phyloP scores from a whole-genome alignment of 2,797 vertebrate genomes.

The Limosa lapponica region DNA sequence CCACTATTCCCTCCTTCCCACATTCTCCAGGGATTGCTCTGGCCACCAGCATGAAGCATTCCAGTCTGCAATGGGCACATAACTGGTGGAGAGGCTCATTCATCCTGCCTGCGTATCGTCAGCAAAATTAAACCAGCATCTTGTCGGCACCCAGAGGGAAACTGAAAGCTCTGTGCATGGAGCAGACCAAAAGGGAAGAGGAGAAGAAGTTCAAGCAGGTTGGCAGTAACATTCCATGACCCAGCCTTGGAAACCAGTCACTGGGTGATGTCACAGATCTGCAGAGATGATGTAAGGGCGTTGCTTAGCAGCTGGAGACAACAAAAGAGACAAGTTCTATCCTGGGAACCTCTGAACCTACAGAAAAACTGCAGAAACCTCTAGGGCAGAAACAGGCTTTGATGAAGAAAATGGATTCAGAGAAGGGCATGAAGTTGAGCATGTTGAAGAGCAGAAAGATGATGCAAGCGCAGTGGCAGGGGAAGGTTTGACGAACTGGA shows the following conservation, averaged over 20 bases:
- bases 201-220: neutral
- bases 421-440: neutral
- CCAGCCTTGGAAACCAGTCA: neutral
- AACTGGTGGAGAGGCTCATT: neutral
- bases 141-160: neutral
- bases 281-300: neutral
- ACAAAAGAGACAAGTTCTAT: neutral
- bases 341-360: neutral
- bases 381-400: neutral
- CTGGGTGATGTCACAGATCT: neutral
- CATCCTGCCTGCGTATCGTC: neutral
- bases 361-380: neutral
- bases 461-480: neutral
- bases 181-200: neutral
- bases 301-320: neutral
- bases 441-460: neutral
- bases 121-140: neutral
- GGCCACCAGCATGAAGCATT: neutral
- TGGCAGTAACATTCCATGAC: neutral
- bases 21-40: neutral
- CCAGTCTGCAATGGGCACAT: accelerated
- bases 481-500: neutral
- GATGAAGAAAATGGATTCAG: neutral
- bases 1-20: neutral
- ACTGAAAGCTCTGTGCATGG: accelerated